phyloP scores from a whole-genome alignment of 2,113 vertebrate genomes.

The Phyllostomus hastatus region DNA sequence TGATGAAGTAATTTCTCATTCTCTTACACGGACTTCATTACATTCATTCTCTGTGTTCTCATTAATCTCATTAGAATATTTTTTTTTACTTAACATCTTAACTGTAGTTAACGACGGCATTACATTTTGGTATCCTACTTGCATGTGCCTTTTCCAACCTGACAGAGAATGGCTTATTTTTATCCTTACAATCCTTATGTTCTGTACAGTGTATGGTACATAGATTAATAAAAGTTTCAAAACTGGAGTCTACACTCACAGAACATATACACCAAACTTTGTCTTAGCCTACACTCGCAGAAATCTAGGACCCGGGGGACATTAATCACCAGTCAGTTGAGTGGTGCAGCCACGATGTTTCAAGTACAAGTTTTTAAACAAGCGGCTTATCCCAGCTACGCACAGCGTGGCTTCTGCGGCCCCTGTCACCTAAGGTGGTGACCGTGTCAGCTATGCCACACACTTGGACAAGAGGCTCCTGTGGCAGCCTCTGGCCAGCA shows the following conservation, averaged over 20 bases:
- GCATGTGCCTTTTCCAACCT: neutral
- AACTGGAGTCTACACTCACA: neutral
- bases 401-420: neutral
- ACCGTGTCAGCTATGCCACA: neutral
- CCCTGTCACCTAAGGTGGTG: neutral
- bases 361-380: neutral
- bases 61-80: neutral
- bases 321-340: neutral
- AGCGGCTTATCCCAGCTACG: neutral
- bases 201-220: neutral
- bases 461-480: neutral
- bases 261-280: neutral
- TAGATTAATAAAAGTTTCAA: neutral
- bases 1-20: neutral
- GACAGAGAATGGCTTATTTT: neutral
- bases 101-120: neutral
- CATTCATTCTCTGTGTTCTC: neutral
- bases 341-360: neutral
- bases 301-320: neutral
- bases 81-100: neutral
- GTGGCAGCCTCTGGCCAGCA: too few relatives aligned
- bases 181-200: neutral
- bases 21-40: neutral
- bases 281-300: neutral
- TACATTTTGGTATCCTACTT: slow-evolving; percentile 2